phyloP scores from a whole-genome alignment of 2,113 vertebrate species.

The Telmatochromis sp. region DNA sequence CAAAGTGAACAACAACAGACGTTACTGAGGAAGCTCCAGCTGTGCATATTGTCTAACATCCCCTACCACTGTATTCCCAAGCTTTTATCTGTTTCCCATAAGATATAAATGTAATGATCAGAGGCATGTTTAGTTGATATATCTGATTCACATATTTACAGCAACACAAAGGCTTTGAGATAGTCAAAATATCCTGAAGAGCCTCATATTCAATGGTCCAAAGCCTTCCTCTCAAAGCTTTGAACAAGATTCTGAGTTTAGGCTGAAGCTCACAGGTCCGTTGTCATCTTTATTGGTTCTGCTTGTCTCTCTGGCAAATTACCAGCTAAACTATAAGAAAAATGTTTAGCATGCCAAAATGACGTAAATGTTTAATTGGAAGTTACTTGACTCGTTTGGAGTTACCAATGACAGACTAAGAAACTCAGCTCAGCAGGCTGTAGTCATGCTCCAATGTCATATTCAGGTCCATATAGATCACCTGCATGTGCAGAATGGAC shows the following conservation, averaged over 20 bases:
- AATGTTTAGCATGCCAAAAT: neutral
- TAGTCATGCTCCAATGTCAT: neutral
- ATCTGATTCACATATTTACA: neutral
- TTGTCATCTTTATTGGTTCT: neutral
- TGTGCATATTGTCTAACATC: neutral
- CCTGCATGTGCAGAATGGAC: neutral
- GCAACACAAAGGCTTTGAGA: neutral
- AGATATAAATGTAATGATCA: neutral
- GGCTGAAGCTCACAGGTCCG: neutral
- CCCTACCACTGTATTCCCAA: neutral
- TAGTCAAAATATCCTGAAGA: neutral
- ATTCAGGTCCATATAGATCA: neutral
- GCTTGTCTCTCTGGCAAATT: neutral
- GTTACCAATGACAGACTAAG: neutral
- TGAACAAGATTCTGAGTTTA: neutral
- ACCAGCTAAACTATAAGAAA: neutral
- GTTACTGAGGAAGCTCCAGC: neutral
- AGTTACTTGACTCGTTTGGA: neutral
- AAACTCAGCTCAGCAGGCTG: neutral
- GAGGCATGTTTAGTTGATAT: neutral
- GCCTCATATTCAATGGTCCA: neutral
- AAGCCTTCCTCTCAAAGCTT: neutral
- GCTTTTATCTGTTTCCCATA: neutral
- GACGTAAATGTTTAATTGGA: conserved; percentile 29
- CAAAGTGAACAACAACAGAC: conserved; percentile 1